Conservation (phyloP, 1,140 invertebrate species). For the Drosophila sturtevanti region DNA sequence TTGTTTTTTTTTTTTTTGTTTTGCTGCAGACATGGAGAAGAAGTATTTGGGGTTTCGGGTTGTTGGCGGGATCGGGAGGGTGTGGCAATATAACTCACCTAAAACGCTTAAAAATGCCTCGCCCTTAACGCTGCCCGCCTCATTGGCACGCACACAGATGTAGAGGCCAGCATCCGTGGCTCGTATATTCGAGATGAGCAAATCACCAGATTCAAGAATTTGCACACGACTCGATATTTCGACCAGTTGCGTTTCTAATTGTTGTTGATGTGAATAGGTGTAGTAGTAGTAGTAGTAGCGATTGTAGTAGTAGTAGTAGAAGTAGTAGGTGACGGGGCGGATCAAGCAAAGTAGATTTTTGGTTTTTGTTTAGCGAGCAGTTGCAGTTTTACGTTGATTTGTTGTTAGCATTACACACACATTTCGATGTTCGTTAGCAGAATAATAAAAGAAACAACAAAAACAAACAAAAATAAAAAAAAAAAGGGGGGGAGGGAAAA, state of each 20-base stretch:
- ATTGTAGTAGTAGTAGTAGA: not conserved
- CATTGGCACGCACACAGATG: slow-evolving; percentile 93
- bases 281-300: not conserved
- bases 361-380: slow-evolving; percentile 9
- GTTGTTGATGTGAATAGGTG: not conserved
- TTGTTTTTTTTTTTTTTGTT: not conserved
- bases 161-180: slow-evolving; percentile 93
- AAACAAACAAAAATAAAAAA: slow-evolving; percentile 16
- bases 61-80: not conserved
- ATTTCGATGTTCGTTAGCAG: not conserved
- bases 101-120: slow-evolving; percentile 92
- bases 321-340: not conserved
- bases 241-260: slow-evolving; percentile 77
- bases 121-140: slow-evolving; percentile 92
- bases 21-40: not conserved
- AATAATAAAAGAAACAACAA: slow-evolving; percentile 13
- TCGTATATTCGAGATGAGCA: slow-evolving; percentile 93
- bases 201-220: slow-evolving; percentile 92
- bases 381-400: slow-evolving; percentile 11
- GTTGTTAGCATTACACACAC: slow-evolving; percentile 40
- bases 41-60: not conserved
- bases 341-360: slow-evolving; percentile 3
- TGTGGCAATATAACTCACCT: slow-evolving; percentile 85
- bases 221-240: slow-evolving; percentile 88
- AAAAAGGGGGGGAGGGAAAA: no score